Base-by-base conservation (phyloP, 2,797 vertebrate genomes). In the Yasuhikotakia modesta region DNA sequence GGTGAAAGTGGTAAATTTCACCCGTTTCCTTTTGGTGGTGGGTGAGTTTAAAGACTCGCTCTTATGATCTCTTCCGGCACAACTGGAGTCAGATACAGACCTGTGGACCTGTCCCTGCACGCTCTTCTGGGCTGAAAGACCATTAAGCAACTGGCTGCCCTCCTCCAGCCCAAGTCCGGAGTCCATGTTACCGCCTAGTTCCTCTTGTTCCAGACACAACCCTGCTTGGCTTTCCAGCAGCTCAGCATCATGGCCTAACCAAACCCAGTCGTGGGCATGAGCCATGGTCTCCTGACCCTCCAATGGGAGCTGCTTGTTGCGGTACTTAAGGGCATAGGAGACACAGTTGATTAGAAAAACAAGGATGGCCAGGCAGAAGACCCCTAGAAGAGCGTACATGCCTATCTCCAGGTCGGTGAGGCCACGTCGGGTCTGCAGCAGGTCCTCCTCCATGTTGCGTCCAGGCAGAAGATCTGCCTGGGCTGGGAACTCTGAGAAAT, bases 231-330 rank as follows among this genome's bases (percentile, higher is more conserved):
- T 89, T 84, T 94, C 94, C 86, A 94, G 85, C n/a, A 95, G 91
- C 70, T 95, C 94, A 0, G 91, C 91, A 75, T 96, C 96, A 4
- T 95, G 96, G 19, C 96, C 96, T 58, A 99, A 91, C 97, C 97
- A 99, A 60, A 99, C 96, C 97, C 97, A 99, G 89, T 99, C 96
- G 0, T 99, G 97, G 2, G 96, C 93, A 48, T 99, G 97, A 1
- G 93, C 89, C 94, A 94, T 90, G 53, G 94, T 83, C 80, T 94
- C 88, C 14, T 94, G 95, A 24, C 94, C 94, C 74, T 97, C 97
- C 64, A 93, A 83, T 39, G 96, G 94, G 10, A 94, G 89, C 77
- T 96, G 96, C 89, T 99, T 99, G 90, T 94, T 95, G 46, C 95
- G 90, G 87, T 96, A 98, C 86, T 91, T 95, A 69, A 98, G 94